A percentile compares a stretch with the other conserved stretches of the same genome.
phyloP scores from a whole-genome alignment of 92 coral and sea anemone genomes.

The Zoanthus sansibaricus region DNA sequence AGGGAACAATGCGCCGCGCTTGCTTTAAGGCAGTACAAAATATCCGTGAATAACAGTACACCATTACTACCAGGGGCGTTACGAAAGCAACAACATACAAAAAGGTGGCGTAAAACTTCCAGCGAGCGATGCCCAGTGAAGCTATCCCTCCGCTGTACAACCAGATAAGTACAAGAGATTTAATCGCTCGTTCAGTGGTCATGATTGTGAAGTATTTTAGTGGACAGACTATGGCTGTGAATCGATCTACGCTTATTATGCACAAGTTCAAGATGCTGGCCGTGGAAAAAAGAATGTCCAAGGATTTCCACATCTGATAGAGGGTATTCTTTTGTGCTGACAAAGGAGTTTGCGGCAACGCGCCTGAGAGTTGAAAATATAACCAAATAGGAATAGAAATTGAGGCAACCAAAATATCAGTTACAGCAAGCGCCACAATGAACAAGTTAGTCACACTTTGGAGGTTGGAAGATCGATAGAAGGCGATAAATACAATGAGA shows the following conservation, averaged over 20 bases:
- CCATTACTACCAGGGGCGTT: conserved; percentile 72
- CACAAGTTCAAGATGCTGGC: conserved; percentile 93
- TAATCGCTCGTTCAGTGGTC: conserved; percentile 65
- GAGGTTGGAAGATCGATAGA: conserved; percentile 83
- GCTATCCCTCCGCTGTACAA: conserved; percentile 63
- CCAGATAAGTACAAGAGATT: conserved; percentile 70
- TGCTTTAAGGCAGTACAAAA: conserved; percentile 74
- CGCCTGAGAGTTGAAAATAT: conserved; percentile 66
- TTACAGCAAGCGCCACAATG: conserved; percentile 81
- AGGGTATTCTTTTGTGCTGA: conserved; percentile 35
- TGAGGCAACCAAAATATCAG: conserved; percentile 79
- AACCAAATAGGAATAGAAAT: conserved; percentile 87
- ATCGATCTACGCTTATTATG: conserved; percentile 82
- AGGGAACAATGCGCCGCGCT: conserved; percentile 78
- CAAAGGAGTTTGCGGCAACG: conserved; percentile 29
- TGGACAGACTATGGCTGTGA: conserved; percentile 75
- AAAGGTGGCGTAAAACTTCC: conserved; percentile 67
- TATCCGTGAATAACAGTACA: conserved; percentile 71
- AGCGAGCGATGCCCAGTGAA: conserved; percentile 50
- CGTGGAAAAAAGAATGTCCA: conserved; percentile 86
- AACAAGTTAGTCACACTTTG: conserved; percentile 77
- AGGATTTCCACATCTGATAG: conserved; percentile 65
- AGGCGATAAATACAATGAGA: conserved; percentile 74
- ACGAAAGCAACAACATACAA: conserved; percentile 79
- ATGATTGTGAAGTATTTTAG: conserved; percentile 72